Base-by-base conservation (phyloP, 2,888 invertebrate species). In the Abscondita cerata region DNA sequence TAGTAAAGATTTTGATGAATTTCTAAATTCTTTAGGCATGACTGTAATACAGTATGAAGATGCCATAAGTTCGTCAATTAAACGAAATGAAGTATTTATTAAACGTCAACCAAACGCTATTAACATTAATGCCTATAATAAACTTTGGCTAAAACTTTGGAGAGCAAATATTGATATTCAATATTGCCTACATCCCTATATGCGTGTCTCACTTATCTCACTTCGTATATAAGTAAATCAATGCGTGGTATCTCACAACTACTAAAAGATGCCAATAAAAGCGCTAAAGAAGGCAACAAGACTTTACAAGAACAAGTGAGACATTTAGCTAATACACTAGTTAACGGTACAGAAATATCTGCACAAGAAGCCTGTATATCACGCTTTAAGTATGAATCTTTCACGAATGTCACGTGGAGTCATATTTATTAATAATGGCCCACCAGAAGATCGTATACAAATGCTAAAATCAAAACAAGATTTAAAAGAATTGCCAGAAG, bases 341-440 rank as follows among this genome's bases (percentile, higher is more conserved):
- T 71, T 25, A 67, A 71, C 38, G 51, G 60, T 2, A 68, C 66
- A 55, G 57, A 61, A 16, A 62, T 71, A 54, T 68, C 65, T 38
- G 59, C 68, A 9, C 71, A 70, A 67, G 68, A 72, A 64, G 70
- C 65, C n/a, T 19, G 57, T 62, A 48, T 72, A 70, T 61, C 66
- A 61, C 53, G 52, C 67, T 11, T 56, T 72, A 34, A 55, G 64
- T 1, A 44, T 72, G 9, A 66, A 69, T 15, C 13, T 70, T 19
- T 68, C 65, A 6, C 59, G 67, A 38, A 67, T 52, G 46, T 68
- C 66, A 16, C 44, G 67, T 60, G 34, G 2, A n/a, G 9, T 1
- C n/a, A 33, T 54, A n/a, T 54, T 31, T 54, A 44, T 54, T 1
- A 54, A 46, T 44, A 68, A 62, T 0, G 51, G 56, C 52, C 60